Conservation (phyloP, 1,140 invertebrate genomes). For the Drosophila parvula region DNA sequence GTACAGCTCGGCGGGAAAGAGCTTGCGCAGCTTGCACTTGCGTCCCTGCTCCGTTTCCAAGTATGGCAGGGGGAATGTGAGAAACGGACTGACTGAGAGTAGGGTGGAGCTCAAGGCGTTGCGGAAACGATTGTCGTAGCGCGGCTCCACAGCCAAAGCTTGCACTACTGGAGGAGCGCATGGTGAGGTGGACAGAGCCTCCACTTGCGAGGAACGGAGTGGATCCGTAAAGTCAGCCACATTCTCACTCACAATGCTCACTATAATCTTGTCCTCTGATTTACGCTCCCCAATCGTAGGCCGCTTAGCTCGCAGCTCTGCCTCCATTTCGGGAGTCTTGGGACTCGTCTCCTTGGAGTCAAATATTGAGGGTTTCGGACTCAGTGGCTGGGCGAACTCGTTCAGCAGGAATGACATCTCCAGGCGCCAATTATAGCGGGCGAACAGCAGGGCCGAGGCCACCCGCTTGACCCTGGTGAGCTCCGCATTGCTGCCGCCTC, state of each 20-base stretch:
- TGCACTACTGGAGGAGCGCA: constrained; percentile 34
- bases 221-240: constrained; percentile 91
- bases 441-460: constrained; percentile 91
- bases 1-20: constrained; percentile 92
- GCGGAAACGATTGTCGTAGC: constrained; percentile 89
- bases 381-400: constrained; percentile 85
- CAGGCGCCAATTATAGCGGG: constrained; percentile 94
- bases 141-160: constrained; percentile 86
- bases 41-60: constrained; percentile 93
- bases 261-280: constrained; percentile 85
- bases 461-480: constrained; percentile 93
- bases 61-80: constrained; percentile 94
- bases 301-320: constrained; percentile 45
- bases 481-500: constrained; percentile 91
- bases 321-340: constrained; percentile 35
- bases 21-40: constrained; percentile 90
- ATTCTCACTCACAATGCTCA: constrained; percentile 84
- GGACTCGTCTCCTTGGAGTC: constrained; percentile 82
- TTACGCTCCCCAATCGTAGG: constrained; percentile 50
- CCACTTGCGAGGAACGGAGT: constrained; percentile 85
- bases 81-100: constrained; percentile 94
- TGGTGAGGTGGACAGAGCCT: constrained; percentile 22
- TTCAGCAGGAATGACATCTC: constrained; percentile 96
- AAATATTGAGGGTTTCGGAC: constrained; percentile 74
- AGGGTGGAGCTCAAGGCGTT: constrained; percentile 90